Evolutionary conservation across 2,113 vertebrate genomes (phyloP).

Genomic region (Prunella himalayana): DNA sequence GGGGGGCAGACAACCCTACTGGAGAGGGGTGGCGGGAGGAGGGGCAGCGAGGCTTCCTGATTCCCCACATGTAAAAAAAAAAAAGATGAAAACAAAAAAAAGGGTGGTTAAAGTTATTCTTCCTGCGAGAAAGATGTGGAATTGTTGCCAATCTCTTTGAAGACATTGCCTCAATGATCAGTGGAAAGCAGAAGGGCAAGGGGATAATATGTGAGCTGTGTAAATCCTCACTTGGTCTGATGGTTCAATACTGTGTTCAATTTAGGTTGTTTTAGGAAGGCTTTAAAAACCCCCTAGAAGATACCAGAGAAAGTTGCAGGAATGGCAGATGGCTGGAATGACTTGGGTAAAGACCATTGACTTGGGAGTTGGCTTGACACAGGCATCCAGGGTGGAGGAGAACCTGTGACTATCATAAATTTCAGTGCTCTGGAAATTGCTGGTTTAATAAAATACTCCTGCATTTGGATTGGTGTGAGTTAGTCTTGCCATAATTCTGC

Average conservation of each 20-base stretch:
- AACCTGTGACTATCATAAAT: neutral
- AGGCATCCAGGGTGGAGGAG: neutral
- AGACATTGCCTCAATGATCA: neutral
- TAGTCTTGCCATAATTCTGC: neutral
- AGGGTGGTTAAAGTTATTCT: neutral
- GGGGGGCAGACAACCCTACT: neutral
- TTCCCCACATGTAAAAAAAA: neutral
- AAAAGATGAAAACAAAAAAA: neutral
- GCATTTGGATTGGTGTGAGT: neutral
- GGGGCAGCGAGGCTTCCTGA: neutral
- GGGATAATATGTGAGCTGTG: neutral
- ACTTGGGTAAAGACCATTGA: neutral
- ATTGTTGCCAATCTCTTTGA: neutral
- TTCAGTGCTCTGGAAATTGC: neutral
- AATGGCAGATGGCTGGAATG: neutral
- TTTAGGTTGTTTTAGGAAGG: neutral
- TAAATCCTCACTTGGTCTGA: neutral
- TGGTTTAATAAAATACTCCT: neutral
- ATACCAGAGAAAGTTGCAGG: neutral
- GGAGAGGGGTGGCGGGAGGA: neutral
- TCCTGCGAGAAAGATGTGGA: neutral
- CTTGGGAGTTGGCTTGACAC: neutral
- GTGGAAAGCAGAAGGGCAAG: neutral
- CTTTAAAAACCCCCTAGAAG: neutral
- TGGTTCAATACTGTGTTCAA: neutral